Evolutionary conservation across 1,140 invertebrate genomes (phyloP), one percentile per base, ranked within the genome.

Genomic region (Formica selysi): DNA sequence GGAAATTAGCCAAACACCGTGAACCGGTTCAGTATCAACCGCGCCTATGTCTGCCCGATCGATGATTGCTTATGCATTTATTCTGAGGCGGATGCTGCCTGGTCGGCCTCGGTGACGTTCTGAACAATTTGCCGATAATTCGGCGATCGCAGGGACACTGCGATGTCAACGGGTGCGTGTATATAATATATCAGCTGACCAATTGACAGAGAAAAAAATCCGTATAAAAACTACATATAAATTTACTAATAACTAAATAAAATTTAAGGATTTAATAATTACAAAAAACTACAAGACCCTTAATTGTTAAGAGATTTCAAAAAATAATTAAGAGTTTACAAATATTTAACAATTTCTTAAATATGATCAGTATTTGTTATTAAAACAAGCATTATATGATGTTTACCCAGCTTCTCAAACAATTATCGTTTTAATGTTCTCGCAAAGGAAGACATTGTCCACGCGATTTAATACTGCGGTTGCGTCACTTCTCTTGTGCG

Each of bases 401-500:
- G 19, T 22, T 32, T 16, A 8, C 41, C 59, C 36, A 11, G 10
- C 36, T 44, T 71, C 38, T 29, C 22, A 44, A 22, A 38, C 36
- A 29, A n/a, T 59, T 51, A 36, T 3, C 64, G 44, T 22, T 10
- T 2, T 29, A 41, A 44, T 41, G n/a, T 64, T 73, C 80, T 86
- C 62, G 70, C 86, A 19, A 67, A 89, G 48, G 41, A 76, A 89
- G 74, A 85, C 71, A 87, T 87, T 89, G 89, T 89, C 71, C 89
- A 26, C 26, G n/a, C 54, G 62, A 74, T 70, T 91, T 88, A 90
- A 90, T 90, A 41, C 61, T 36, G 61, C 73, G 76, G 64, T 87
- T 86, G 86, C 86, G 86, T 90, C 89, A 86, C 62, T 90, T 51
- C 83, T 83, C 38, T 54, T 41, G 76, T 54, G 59, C 87, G 81